phyloP scores from a whole-genome alignment of 2,797 vertebrate genomes.

The Syngnathus rostellatus region DNA sequence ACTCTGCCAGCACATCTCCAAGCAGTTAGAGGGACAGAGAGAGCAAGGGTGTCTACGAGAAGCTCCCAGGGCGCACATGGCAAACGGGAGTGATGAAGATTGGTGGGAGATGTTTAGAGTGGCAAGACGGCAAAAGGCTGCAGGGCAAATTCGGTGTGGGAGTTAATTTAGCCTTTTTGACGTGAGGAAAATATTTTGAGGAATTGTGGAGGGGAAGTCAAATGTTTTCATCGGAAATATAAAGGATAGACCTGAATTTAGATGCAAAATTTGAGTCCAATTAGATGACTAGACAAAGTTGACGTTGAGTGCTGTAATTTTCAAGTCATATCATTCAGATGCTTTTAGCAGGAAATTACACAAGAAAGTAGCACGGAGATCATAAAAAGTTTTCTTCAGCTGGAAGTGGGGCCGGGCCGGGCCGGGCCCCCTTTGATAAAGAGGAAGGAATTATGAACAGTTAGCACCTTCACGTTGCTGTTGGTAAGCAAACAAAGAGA shows the following conservation, averaged over 20 bases:
- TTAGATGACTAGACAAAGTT: not conserved
- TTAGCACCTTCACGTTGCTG: not conserved
- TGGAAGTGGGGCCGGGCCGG: not conserved
- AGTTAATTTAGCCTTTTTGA: conserved; percentile 1
- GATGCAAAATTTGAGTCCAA: not conserved
- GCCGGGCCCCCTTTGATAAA: not conserved
- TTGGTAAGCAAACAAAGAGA: not conserved
- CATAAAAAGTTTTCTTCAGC: not conserved
- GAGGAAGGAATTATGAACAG: not conserved
- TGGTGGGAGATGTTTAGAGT: conserved; percentile 51
- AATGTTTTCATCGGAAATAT: conserved; percentile 26
- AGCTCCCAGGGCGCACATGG: conserved; percentile 48
- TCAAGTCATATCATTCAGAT: not conserved
- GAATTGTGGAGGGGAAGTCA: conserved; percentile 24
- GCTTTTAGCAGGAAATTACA: not conserved
- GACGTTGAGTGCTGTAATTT: not conserved
- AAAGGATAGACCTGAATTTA: conserved; percentile 19
- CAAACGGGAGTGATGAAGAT: conserved; percentile 55
- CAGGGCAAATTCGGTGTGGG: conserved; percentile 16
- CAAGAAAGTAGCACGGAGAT: not conserved
- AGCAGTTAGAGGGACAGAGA: conserved; percentile 57
- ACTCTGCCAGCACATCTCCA: conserved; percentile 51
- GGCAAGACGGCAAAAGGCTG: conserved; percentile 32
- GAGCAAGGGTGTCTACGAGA: conserved; percentile 44
- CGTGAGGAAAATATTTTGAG: not conserved